A percentile compares a stretch with the other conserved stretches of the same genome.
These are phyloP conservation scores for Andrena fulva DNA, from an alignment of 2,888 invertebrate genomes.

Conservation along the genomic window DNA sequence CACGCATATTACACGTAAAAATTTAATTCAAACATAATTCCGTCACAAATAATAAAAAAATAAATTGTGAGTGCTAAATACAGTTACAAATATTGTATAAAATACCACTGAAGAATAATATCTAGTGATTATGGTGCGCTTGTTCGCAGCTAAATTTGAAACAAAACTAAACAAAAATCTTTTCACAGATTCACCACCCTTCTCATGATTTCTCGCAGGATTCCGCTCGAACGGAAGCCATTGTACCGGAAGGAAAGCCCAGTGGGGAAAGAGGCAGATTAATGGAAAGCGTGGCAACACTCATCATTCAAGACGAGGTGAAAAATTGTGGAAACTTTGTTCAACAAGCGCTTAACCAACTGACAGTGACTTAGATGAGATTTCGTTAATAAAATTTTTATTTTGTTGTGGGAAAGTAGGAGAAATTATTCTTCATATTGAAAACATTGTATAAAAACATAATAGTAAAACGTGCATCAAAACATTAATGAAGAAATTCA, in stretches of 20 bases:
- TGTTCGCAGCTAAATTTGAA: neutral
- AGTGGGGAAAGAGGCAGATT: slow-evolving; percentile 55
- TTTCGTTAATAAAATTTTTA: slow-evolving; percentile 1
- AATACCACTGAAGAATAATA: too few relatives aligned
- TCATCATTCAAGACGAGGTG: slow-evolving; percentile 62
- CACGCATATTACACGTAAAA: too few relatives aligned
- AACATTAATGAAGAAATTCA: too few relatives aligned
- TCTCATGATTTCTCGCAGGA: slow-evolving; percentile 22
- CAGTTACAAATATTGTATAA: too few relatives aligned
- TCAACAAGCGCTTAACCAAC: slow-evolving; percentile 59
- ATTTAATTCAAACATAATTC: too few relatives aligned
- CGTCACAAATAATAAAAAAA: too few relatives aligned
- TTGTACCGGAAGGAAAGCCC: slow-evolving; percentile 40
- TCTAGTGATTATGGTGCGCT: neutral
- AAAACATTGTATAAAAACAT: too few relatives aligned
- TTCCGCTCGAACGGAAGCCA: slow-evolving; percentile 33
- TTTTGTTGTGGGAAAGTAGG: too few relatives aligned
- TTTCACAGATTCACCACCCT: neutral
- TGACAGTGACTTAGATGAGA: neutral
- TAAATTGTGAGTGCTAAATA: too few relatives aligned
- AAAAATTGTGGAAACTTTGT: slow-evolving; percentile 63
- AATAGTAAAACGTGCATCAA: too few relatives aligned
- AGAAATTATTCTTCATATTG: too few relatives aligned
- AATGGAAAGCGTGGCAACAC: slow-evolving; percentile 66
- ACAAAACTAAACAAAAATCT: neutral